These are phyloP conservation scores for Arizona elegans DNA, from an alignment of 2,113 vertebrate species.

Conservation along the genomic window DNA sequence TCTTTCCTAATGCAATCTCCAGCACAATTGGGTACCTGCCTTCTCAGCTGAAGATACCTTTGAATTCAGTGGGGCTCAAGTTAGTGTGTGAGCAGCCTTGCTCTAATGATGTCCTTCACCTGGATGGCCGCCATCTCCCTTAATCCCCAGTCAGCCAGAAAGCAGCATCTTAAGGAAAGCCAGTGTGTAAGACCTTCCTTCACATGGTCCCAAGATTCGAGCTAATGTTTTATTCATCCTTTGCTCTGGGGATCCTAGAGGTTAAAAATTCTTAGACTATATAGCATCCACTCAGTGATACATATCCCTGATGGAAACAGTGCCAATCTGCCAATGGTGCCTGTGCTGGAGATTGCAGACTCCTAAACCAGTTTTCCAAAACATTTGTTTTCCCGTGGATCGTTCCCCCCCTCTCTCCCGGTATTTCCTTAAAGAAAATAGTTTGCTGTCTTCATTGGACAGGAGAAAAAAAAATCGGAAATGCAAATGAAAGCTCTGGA, in stretches of 20 bases:
- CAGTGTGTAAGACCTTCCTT: not conserved
- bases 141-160: not conserved
- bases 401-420: accelerated
- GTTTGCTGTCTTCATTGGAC: not conserved
- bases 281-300: not conserved
- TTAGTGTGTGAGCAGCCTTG: not conserved
- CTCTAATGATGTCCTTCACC: not conserved
- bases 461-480: not conserved
- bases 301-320: not conserved
- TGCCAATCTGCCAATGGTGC: not conserved
- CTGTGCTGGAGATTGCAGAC: not conserved
- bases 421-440: not conserved
- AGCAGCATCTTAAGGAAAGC: not conserved
- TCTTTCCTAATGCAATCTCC: not conserved
- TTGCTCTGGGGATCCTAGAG: not conserved
- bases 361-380: not conserved
- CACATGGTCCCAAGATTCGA: not conserved
- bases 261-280: not conserved
- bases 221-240: not conserved
- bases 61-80: not conserved
- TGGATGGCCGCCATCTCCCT: not conserved
- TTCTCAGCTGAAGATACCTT: not conserved
- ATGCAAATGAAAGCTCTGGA: not conserved
- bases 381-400: not conserved
- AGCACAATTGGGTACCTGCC: not conserved